Base-by-base conservation (phyloP, 2,797 vertebrate genomes). In the Leuciscus waleckii region DNA sequence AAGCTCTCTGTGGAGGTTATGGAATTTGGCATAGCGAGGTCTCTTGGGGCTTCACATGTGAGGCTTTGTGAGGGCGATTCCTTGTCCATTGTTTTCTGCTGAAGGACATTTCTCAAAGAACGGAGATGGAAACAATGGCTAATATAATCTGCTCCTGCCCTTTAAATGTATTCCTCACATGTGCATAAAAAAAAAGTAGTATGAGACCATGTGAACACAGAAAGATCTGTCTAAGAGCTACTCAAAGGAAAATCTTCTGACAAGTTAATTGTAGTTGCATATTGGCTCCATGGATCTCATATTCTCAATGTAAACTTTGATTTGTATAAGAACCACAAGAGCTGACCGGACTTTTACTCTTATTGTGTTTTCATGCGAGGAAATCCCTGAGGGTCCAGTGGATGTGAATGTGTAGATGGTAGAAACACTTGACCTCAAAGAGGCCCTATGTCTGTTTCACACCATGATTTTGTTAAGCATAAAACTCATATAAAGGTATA, bases 31-130 rank as follows among this genome's bases (percentile, higher is more conserved):
- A 86, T 87, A 77, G 81, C 10, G 26, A 74, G 16, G 79, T 87
- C 84, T 82, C 84, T 77, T 54, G 86, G 80, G 86, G 63, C 82
- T 87, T 63, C 71, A 73, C 71, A 87, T 68, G 67, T 86, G 61
- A 80, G 71, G 79, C 54, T 77, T 39, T 81, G 82, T 86, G 79
- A 69, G 78, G 84, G 83, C 78, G 83, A 87, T 81, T 82, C 69
- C 73, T 86, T 88, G 81, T 90, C 83, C 78, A 84, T 87, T 84
- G 88, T 89, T 87, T 90, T 89, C 84, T 86, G 51, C 58, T 71
- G 19, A 90, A 88, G 84, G 71, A 85, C 82, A 79, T 87, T 89
- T 90, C 67, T 85, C 65, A 85, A 56, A 68, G 81, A 82, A 83
- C 80, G 49, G 76, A 83, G 76, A 86, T 58, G 13, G 71, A 70